Conservation (phyloP, 2,797 vertebrate genomes). For the Trichosurus vulpecula region DNA sequence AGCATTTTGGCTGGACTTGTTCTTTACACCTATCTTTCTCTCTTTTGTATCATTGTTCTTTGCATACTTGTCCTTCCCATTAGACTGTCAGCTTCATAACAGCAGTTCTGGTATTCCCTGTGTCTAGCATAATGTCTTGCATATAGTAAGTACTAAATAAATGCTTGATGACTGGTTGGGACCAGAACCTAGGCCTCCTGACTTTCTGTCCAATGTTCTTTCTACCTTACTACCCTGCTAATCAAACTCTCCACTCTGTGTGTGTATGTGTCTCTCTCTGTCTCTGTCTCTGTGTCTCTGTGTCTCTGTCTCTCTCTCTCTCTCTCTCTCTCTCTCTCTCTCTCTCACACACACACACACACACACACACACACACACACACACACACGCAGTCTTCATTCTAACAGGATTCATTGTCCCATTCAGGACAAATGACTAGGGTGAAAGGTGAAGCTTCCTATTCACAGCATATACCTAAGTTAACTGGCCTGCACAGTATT, state of each 20-base stretch:
- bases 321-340: fast-evolving
- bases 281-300: background rate
- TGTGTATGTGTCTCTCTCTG: background rate
- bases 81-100: background rate
- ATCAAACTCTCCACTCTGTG: background rate
- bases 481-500: background rate
- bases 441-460: background rate
- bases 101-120: background rate
- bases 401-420: background rate
- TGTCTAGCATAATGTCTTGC: background rate
- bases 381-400: background rate
- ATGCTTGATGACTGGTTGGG: background rate
- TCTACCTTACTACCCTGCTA: background rate
- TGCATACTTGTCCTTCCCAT: background rate
- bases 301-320: background rate
- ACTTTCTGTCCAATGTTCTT: background rate
- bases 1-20: background rate
- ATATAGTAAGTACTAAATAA: background rate
- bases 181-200: background rate
- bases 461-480: background rate
- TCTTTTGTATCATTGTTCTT: background rate
- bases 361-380: no score
- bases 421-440: background rate
- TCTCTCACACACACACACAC: no score
- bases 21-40: background rate